A percentile compares a stretch with the other conserved stretches of the same genome.
Conservation (phyloP, 2,113 vertebrate genomes). For the Todiramphus saurophagus region DNA sequence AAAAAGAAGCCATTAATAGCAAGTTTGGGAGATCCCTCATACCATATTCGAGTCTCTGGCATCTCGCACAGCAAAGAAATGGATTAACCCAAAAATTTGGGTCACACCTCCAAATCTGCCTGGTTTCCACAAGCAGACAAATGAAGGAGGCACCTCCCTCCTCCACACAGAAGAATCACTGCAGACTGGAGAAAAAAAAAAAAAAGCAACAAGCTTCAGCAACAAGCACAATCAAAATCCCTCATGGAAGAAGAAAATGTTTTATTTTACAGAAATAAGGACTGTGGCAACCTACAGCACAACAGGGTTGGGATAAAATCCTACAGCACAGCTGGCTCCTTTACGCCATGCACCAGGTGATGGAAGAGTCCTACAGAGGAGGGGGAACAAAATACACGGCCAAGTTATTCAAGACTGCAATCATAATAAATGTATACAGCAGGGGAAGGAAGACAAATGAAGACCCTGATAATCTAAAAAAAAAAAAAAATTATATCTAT, state of each 20-base stretch:
- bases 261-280: constrained; percentile 11
- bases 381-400: neutral
- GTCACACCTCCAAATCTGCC: neutral
- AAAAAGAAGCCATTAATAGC: neutral
- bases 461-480: neutral
- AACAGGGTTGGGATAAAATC: constrained; percentile 6
- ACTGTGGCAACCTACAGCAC: neutral
- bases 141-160: neutral
- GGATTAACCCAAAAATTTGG: neutral
- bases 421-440: neutral
- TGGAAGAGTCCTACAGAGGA: neutral
- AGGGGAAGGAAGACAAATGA: neutral
- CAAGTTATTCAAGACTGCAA: neutral
- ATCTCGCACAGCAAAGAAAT: neutral
- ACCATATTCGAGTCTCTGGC: neutral
- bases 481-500: too few relatives aligned
- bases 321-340: neutral
- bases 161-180: neutral
- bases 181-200: neutral
- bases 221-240: neutral
- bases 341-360: constrained; percentile 4
- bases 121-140: neutral
- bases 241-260: neutral
- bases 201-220: neutral
- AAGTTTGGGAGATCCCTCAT: neutral